These are phyloP conservation scores for Pterophyllum scalare DNA, from an alignment of 2,113 vertebrate species.

Conservation along the genomic window DNA sequence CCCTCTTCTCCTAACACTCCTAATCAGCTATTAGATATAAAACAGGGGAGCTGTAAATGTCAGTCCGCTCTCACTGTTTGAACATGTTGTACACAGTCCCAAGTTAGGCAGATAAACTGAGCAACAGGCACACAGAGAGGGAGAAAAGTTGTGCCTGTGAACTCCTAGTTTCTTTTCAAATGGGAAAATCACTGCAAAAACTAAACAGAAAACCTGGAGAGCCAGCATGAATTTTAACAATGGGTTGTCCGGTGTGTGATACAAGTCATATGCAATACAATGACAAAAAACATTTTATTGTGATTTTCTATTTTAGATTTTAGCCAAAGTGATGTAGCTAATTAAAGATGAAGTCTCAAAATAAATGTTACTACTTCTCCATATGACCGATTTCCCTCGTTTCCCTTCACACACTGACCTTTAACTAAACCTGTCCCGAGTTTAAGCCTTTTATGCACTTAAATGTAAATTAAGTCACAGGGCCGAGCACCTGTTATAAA, in stretches of 20 bases:
- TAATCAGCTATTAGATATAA: not conserved
- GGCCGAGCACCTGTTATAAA: not conserved
- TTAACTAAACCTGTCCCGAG: accelerated
- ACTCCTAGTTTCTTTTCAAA: not conserved
- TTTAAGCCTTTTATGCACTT: not conserved
- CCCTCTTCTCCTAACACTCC: not conserved
- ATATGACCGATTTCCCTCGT: accelerated
- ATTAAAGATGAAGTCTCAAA: not conserved
- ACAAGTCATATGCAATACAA: not conserved
- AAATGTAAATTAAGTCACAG: not conserved
- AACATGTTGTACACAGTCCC: not conserved
- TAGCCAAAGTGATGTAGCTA: accelerated
- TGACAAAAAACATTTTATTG: not conserved
- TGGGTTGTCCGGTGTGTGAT: accelerated
- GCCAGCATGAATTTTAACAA: not conserved
- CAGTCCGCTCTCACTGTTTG: not conserved
- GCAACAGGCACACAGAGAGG: not conserved
- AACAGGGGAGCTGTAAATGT: not conserved
- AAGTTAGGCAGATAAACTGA: not conserved
- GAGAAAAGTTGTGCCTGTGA: not conserved
- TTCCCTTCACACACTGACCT: not conserved
- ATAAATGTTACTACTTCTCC: not conserved
- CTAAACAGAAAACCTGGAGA: not conserved
- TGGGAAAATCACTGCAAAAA: not conserved
- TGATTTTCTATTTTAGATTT: not conserved